These are phyloP conservation scores for Elgaria multicarinata DNA, from an alignment of 2,113 vertebrate species.

Conservation along the genomic window DNA sequence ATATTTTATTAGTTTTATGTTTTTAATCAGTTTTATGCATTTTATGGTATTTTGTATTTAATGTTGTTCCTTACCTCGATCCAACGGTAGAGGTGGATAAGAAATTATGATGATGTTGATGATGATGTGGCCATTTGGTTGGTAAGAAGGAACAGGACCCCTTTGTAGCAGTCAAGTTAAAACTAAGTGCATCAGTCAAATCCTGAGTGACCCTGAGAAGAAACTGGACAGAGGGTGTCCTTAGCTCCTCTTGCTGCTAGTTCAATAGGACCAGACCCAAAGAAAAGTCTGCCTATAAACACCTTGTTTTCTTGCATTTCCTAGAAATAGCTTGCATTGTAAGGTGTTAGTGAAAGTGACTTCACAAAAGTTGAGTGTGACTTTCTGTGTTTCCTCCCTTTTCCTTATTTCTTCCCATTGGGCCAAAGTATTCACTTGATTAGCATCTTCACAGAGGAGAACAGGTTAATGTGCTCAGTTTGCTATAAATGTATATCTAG, in stretches of 20 bases:
- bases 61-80: no score
- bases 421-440: neutral
- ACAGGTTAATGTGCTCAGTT: slow-evolving; percentile 69
- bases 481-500: slow-evolving; percentile 42
- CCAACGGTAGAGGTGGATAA: no score
- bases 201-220: neutral
- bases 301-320: neutral
- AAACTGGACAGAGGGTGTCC: neutral
- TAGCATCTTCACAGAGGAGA: slow-evolving; percentile 4
- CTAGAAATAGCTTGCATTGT: neutral
- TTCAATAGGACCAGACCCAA: neutral
- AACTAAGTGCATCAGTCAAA: neutral
- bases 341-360: neutral
- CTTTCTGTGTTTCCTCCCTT: neutral
- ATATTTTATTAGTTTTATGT: no score
- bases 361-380: neutral
- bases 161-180: neutral
- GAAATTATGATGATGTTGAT: no score
- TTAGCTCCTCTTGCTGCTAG: no score
- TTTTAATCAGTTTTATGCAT: no score
- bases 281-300: neutral
- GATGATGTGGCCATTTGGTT: no score
- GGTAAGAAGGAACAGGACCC: neutral
- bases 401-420: neutral
- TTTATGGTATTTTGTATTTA: no score